phyloP scores from a whole-genome alignment of 2,113 vertebrate species.

The Loxodonta africana region DNA sequence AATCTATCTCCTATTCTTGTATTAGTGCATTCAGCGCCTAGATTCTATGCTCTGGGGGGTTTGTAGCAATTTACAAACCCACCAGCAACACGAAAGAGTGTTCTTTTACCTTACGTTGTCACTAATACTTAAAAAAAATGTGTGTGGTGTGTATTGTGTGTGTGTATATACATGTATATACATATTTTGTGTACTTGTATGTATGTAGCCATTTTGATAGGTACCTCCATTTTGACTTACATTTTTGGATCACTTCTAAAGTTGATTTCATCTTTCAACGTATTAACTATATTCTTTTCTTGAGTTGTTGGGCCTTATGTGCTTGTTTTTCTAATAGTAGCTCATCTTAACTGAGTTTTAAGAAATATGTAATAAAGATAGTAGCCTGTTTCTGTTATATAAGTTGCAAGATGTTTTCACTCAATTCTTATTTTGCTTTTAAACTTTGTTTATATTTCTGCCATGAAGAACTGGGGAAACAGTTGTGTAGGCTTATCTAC shows the following conservation, averaged over 20 bases:
- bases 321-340: background rate
- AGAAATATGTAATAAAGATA: background rate
- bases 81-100: background rate
- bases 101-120: background rate
- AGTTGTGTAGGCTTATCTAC: background rate
- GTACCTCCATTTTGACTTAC: background rate
- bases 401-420: background rate
- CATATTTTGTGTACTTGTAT: no score
- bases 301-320: background rate
- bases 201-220: slow-evolving; percentile 10
- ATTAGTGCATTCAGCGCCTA: background rate
- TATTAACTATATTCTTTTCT: background rate
- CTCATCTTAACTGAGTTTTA: background rate
- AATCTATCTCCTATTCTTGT: background rate
- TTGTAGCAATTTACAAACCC: background rate
- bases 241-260: background rate
- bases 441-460: slow-evolving; percentile 1
- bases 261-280: background rate
- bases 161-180: no score
- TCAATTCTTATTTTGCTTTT: slow-evolving; percentile 14
- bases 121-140: background rate
- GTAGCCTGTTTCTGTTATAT: background rate
- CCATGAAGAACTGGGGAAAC: background rate
- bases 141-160: no score
- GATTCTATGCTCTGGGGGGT: background rate